Evolutionary conservation across 2,797 vertebrate genomes (phyloP).

Genomic region (Furcifer pardalis): DNA sequence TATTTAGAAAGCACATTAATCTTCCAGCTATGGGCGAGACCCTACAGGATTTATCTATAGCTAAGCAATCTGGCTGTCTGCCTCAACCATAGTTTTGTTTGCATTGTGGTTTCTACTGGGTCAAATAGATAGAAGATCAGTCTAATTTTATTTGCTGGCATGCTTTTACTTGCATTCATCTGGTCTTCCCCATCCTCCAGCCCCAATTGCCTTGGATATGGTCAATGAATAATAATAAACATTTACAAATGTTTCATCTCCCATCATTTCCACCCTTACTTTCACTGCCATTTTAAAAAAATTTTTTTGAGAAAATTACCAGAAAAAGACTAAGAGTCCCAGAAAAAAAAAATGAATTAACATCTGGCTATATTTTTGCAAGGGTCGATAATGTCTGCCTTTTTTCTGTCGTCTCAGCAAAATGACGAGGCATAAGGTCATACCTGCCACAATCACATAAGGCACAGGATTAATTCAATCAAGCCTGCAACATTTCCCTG

Average conservation of each 20-base stretch:
- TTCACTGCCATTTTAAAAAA: not conserved
- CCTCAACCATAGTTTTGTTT: slow-evolving; percentile 1
- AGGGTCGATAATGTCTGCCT: not conserved
- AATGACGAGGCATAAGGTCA: not conserved
- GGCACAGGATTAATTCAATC: not conserved
- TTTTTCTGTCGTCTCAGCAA: not conserved
- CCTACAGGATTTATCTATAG: not conserved
- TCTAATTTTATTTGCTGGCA: not conserved
- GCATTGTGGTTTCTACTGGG: not conserved
- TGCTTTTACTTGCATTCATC: not conserved
- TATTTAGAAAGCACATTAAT: slow-evolving; percentile 24
- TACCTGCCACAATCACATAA: not conserved
- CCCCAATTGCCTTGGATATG: not conserved
- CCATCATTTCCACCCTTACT: not conserved
- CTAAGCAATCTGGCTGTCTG: not conserved
- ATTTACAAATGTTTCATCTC: not conserved
- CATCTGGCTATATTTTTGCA: not conserved
- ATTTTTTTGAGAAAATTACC: not conserved
- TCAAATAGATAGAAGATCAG: not conserved
- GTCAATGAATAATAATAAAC: not conserved
- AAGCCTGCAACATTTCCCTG: not conserved
- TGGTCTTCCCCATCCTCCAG: not conserved
- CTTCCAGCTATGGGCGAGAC: not conserved
- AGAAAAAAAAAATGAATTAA: not conserved
- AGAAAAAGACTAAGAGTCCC: no score